Evolutionary conservation across 2,113 vertebrate species (phyloP).

Genomic region (Chloropsis cyanopogon): DNA sequence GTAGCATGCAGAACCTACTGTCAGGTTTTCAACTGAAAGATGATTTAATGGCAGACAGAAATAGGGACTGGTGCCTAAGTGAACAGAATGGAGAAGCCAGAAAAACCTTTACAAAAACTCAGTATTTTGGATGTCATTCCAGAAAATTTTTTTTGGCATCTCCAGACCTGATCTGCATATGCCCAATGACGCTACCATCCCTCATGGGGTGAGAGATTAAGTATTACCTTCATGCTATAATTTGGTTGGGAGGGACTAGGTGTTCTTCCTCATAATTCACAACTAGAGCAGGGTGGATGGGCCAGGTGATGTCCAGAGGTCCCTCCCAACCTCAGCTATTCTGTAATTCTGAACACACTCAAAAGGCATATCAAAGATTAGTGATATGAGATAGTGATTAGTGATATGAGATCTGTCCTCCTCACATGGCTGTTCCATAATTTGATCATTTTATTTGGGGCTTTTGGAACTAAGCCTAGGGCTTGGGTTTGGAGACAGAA

Average conservation of each 20-base stretch:
- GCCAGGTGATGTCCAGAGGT: neutral
- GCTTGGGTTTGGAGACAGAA: neutral
- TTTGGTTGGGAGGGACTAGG: neutral
- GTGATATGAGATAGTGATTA: neutral
- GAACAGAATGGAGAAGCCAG: neutral
- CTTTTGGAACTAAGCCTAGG: neutral
- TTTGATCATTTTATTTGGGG: neutral
- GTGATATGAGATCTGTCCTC: neutral
- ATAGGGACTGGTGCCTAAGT: neutral
- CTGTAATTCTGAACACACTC: neutral
- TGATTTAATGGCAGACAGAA: neutral
- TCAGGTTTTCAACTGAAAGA: neutral
- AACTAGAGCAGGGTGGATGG: neutral
- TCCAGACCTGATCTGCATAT: neutral
- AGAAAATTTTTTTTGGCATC: neutral
- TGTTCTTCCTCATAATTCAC: neutral
- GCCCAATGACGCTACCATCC: neutral
- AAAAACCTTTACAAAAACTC: neutral
- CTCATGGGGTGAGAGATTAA: neutral
- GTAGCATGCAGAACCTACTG: neutral
- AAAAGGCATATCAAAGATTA: neutral
- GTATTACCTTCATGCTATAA: neutral
- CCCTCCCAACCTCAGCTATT: neutral
- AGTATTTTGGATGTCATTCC: neutral
- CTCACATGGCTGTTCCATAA: neutral